Base-by-base conservation (phyloP, 2,113 vertebrate species). In the Helogale parvula region DNA sequence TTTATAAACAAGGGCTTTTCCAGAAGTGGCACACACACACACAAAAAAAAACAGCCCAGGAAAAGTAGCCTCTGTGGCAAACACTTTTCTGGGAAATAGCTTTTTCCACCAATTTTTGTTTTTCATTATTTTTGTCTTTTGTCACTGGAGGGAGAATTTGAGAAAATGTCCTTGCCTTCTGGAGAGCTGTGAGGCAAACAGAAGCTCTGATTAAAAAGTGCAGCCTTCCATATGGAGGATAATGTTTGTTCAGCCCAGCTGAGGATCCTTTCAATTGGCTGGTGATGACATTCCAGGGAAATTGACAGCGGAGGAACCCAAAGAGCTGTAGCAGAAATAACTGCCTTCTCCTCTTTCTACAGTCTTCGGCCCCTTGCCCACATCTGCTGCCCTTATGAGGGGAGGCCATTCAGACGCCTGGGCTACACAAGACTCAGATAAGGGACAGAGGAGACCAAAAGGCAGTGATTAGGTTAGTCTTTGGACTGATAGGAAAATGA, bases 71-170 rank as follows among this genome's bases (percentile, higher is more conserved):
- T 35, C 33, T 33, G 38, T 52, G 25, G 50, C 8, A 93, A 92
- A 47, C 0, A 81, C 23, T 94, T 97, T 95, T 33, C 57, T 79
- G 19, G 33, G 88, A 89, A 96, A 88, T 4, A 71, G 16, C 19
- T 57, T 50, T 45, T 74, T 38, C 5, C 21, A 23, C 86, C 68
- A 76, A 74, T n/a, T 57, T 69, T 80, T 87, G 80, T 47, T 93
- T 94, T 88, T 52, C 16, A 85, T 88, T 95, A 90, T 50, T 77
- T 97, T 95, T 84, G 15, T 68, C n/a, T 96, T 92, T 50, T 92
- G 2, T 92, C 66, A 27, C 69, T 95, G 66, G 35, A 94, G 14
- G 25, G 69, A 90, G 63, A 12, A n/a, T 82, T 90, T 81, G 50
- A 88, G 57, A 94, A 95, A 88, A 92, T 69, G 41, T 66, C 57